phyloP scores from a whole-genome alignment of 1,140 invertebrate genomes.

The Dreissena polymorpha region DNA sequence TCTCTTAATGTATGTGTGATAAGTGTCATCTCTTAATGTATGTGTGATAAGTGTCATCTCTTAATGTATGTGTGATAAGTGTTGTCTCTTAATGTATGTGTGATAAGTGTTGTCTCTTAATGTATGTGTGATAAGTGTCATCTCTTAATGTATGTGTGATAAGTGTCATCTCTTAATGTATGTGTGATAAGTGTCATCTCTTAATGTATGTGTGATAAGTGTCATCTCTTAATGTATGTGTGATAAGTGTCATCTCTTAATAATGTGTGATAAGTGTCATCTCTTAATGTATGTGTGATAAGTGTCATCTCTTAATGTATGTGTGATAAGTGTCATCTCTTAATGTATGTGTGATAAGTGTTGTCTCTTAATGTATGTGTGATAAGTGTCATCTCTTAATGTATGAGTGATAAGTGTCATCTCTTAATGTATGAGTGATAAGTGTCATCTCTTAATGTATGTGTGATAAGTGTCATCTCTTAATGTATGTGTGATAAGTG shows the following conservation, averaged over 20 bases:
- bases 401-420: neutral
- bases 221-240: neutral
- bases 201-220: neutral
- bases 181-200: neutral
- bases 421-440: neutral
- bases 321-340: neutral
- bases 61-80: too few relatives aligned
- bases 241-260: neutral
- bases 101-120: neutral
- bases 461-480: neutral
- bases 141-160: neutral
- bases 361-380: neutral
- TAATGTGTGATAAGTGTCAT: too few relatives aligned
- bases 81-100: neutral
- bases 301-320: neutral
- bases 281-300: neutral
- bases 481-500: neutral
- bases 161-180: neutral
- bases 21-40: neutral
- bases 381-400: neutral
- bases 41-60: too few relatives aligned
- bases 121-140: neutral
- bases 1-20: neutral
- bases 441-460: neutral
- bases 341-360: too few relatives aligned